Base-by-base conservation (phyloP, 2,113 vertebrate species). In the Cinclus mexicanus region DNA sequence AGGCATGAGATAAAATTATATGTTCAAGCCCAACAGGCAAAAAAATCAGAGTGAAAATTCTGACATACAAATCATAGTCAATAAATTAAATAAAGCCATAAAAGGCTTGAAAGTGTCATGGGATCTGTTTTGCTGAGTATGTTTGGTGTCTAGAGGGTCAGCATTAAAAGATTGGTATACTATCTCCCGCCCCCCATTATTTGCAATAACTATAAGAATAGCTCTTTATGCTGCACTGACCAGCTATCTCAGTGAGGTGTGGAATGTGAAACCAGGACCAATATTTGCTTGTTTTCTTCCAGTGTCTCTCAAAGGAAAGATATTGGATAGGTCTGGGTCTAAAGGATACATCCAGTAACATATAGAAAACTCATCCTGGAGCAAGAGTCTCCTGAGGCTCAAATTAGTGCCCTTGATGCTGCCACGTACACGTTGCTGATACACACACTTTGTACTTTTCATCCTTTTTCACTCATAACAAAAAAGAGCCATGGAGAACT, bases 111-210 rank as follows among this genome's bases (percentile, higher is more conserved):
- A 91, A 76, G 25, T 18, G 24, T 60, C 1, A 37, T 71, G 60
- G 9, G 4, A 11, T 89, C 77, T 52, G 5, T 19, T 90, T 80
- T 60, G 14, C 10, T 56, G 35, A 52, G 8, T 42, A 31, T 33
- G 7, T 76, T 65, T 72, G 16, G 1, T 84, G 12, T 84, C 56
- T 64, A 76, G 25, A 71, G 4, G 2, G 10, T 52, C 21, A 16
- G 23, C 33, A 13, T 70, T 70, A 61, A 18, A 35, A 39, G 9
- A 44, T 39, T 47, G 26, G 26, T 33, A 71, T 8, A 59, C 1
- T 3, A 11, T 12, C 42, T 42, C 50, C 25, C 5, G 8, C 7
- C 20, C 12, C 1, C 7, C 0, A 4, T 33, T 13, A 75, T 63
- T 67, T 87, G 6, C 31, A 82, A 22, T 8, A 68, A 11, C 33